phyloP scores from a whole-genome alignment of 2,113 vertebrate species.

The Canis aureus region DNA sequence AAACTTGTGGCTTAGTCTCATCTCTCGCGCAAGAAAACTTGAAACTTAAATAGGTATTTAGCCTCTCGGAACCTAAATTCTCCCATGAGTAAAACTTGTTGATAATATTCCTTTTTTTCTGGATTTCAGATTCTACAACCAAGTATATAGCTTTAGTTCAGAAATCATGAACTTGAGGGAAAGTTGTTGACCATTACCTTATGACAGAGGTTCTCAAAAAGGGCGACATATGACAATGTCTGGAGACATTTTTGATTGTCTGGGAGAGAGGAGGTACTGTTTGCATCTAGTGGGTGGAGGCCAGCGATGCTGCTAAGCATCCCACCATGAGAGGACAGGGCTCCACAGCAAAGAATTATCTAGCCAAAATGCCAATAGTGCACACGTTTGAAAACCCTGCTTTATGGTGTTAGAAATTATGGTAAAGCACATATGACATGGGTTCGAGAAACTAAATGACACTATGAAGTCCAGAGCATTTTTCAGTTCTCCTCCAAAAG shows the following conservation, averaged over 20 bases:
- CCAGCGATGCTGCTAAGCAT: background rate
- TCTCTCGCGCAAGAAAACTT: background rate
- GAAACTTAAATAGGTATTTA: background rate
- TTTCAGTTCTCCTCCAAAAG: background rate
- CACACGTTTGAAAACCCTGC: background rate
- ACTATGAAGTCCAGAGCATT: background rate
- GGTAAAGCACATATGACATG: background rate
- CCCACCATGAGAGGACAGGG: background rate
- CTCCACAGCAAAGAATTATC: background rate
- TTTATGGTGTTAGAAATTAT: background rate
- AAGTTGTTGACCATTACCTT: background rate
- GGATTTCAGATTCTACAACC: background rate
- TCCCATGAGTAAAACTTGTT: conserved; percentile 8
- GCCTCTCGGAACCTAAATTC: background rate
- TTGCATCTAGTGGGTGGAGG: background rate
- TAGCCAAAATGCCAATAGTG: background rate
- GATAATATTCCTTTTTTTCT: background rate
- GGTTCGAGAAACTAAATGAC: background rate
- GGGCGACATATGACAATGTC: background rate
- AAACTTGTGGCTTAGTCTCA: conserved; percentile 45
- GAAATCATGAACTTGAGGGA: background rate
- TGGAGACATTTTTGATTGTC: background rate
- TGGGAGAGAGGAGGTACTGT: background rate
- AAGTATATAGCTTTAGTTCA: background rate
- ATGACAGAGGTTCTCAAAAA: background rate